Evolutionary conservation across 1,140 invertebrate genomes (phyloP), one percentile per base, ranked within the genome.

Genomic region (Brachionus paranguensis): DNA sequence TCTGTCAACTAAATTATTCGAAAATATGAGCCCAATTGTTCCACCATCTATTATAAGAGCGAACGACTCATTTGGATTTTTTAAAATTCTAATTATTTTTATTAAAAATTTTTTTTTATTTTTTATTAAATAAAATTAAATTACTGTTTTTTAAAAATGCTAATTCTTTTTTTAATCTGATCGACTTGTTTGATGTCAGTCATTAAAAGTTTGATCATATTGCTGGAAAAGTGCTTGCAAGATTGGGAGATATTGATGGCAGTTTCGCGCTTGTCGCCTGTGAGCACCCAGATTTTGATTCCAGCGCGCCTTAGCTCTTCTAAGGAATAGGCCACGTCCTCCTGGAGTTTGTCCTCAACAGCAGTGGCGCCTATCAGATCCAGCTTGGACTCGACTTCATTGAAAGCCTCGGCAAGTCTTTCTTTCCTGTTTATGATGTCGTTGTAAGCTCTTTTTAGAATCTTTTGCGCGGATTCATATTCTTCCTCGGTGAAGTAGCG

Each of bases 191-290:
- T 70, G 0, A 84, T 70, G 27, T 84, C 65, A 53, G 81, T 84
- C 64, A 84, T 68, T 12, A 70, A 37, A 14, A 84, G 37, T 55
- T 53, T 84, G 33, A 50, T 47, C 65, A 72, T 84, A 29, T 84
- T 60, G 14, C 27, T 70, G 3, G 60, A 68, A 72, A 84, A 84
- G 45, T 70, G 90, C 86, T 93, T 93, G n/a, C 95, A 95, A 0
- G 96, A 84, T 89, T 98, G 96, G 41, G 91, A 96, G 88, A 99
- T 99, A 89, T 99, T 99, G 84, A 99, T 98, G 20, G 78, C 78
- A 14, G 78, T 83, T 47, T 60, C 83, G 7, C 29, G 70, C 55
- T 85, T 85, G 65, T 85, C 85, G 7, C 85, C 85, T 12, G 85
- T 86, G 11, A 86, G 65, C 8, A 89, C 88, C 92, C 14, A 95